phyloP scores from a whole-genome alignment of 1,140 invertebrate genomes.

The Lanistes nyassanus region DNA sequence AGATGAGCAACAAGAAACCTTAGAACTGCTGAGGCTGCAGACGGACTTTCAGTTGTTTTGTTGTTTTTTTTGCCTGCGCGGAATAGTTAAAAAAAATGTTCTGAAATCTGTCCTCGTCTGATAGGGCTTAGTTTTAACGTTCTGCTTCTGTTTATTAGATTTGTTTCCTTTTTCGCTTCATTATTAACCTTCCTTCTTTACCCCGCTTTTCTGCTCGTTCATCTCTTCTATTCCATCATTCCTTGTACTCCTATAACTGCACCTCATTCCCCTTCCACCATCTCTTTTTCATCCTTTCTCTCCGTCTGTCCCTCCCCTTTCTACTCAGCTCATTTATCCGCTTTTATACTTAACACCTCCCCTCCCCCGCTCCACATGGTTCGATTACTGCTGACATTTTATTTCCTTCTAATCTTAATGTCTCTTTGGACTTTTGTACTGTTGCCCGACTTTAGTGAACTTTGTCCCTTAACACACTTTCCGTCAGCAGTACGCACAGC shows the following conservation, averaged over 20 bases:
- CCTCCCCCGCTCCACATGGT: neutral
- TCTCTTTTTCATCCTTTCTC: neutral
- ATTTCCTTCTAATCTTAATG: too few relatives aligned
- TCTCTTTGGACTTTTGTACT: too few relatives aligned
- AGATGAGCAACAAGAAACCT: too few relatives aligned
- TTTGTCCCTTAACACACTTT: neutral
- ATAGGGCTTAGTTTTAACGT: neutral
- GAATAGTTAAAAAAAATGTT: too few relatives aligned
- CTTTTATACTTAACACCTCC: neutral
- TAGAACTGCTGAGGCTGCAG: too few relatives aligned
- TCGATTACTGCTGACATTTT: too few relatives aligned
- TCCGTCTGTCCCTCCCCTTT: neutral
- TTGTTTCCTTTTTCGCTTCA: neutral
- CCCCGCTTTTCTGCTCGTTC: neutral
- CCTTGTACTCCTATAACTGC: neutral
- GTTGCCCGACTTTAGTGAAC: too few relatives aligned
- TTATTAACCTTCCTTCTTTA: neutral
- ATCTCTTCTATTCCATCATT: neutral
- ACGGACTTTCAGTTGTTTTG: too few relatives aligned
- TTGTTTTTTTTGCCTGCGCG: too few relatives aligned
- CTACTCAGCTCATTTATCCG: neutral
- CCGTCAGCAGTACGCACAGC: neutral
- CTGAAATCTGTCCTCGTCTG: too few relatives aligned
- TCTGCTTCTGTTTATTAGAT: neutral
- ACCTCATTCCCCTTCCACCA: neutral